phyloP scores from a whole-genome alignment of 92 coral and sea anemone species.

The Micromussa lordhowensis region DNA sequence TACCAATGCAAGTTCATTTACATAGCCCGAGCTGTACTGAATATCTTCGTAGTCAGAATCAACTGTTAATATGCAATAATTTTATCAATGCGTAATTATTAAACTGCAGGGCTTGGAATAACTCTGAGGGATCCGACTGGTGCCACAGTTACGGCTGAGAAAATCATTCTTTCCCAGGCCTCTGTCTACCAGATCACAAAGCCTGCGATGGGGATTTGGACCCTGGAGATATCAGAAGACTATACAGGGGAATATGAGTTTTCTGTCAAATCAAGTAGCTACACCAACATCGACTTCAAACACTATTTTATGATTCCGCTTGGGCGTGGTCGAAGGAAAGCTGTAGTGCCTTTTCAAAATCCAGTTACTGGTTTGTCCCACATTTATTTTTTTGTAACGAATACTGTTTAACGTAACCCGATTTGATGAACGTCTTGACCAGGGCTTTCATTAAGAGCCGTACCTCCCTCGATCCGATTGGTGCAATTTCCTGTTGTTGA shows the following conservation, averaged over 20 bases:
- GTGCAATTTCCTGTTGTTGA: too few species aligned
- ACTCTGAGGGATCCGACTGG: constrained; percentile 51
- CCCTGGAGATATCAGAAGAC: constrained; percentile 56
- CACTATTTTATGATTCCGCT: constrained; percentile 63
- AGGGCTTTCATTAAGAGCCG: too few species aligned
- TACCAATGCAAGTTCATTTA: too few species aligned
- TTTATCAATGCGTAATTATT: not conserved
- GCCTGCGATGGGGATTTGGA: constrained; percentile 82
- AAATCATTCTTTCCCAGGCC: constrained; percentile 60
- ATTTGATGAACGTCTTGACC: too few species aligned
- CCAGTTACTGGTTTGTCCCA: constrained; percentile 73
- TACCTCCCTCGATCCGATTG: too few species aligned
- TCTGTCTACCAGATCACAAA: constrained; percentile 69
- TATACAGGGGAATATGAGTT: constrained; percentile 66
- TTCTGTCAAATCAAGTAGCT: constrained; percentile 77
- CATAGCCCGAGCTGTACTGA: too few species aligned
- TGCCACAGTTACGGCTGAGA: constrained; percentile 59
- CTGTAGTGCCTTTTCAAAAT: constrained; percentile 65
- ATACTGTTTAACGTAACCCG: too few species aligned
- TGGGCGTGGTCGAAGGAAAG: constrained; percentile 16
- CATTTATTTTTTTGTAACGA: not conserved
- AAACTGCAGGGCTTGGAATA: constrained; percentile 29
- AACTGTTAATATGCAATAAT: too few species aligned
- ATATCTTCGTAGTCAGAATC: too few species aligned
- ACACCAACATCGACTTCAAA: constrained; percentile 80